Evolutionary conservation across 2,113 vertebrate genomes (phyloP).

Genomic region (Plectropomus leopardus): DNA sequence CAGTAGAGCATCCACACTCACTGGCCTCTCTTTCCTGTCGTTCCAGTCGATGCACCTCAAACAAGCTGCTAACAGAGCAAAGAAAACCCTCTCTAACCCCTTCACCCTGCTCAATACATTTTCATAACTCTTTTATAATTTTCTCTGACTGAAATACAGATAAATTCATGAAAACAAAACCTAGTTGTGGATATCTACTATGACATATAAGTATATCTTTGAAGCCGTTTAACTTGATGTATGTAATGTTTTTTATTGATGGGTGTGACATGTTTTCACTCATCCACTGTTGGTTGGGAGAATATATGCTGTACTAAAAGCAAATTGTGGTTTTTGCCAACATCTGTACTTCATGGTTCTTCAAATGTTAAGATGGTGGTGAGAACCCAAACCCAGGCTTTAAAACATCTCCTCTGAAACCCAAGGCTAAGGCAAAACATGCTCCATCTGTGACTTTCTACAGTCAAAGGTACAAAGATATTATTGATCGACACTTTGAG

Average conservation of each 20-base stretch:
- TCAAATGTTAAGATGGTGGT: neutral
- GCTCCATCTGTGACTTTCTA: neutral
- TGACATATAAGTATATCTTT: neutral
- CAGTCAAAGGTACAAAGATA: neutral
- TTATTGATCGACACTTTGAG: neutral
- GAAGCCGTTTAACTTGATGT: neutral
- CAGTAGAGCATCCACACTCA: neutral
- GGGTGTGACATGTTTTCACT: neutral
- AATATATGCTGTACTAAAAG: neutral
- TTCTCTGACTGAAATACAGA: neutral
- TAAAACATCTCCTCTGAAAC: neutral
- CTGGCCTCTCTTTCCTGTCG: slow-evolving; percentile 14
- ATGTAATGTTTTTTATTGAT: slow-evolving; percentile 10
- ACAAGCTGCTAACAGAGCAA: slow-evolving; percentile 34
- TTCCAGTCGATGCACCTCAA: slow-evolving; percentile 12
- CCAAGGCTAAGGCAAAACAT: neutral
- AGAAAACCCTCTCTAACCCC: slow-evolving; percentile 25
- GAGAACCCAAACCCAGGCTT: neutral
- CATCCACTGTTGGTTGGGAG: neutral
- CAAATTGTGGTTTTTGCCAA: neutral
- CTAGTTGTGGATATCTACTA: neutral
- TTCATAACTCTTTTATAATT: neutral
- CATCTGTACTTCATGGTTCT: neutral
- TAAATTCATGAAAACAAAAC: slow-evolving; percentile 11
- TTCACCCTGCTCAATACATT: slow-evolving; percentile 1